Evolutionary conservation across 2,888 invertebrate species (phyloP).

Genomic region (Drosophila nr. perissopoda): DNA sequence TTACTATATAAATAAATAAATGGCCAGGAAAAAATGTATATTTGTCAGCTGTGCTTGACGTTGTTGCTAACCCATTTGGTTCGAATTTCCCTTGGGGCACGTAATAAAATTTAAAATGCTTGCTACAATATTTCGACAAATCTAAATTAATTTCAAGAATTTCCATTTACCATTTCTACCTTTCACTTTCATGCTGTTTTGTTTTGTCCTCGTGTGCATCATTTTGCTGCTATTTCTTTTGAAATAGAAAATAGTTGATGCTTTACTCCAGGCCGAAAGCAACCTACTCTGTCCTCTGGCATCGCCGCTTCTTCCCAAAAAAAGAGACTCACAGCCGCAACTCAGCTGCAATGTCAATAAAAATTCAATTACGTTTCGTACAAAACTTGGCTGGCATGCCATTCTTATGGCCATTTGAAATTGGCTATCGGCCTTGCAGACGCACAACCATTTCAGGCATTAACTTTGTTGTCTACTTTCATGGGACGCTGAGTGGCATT

Average conservation of each 20-base stretch:
- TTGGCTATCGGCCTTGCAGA: constrained; percentile 54
- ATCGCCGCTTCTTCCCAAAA: not conserved
- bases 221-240: constrained; percentile 28
- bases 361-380: constrained; percentile 74
- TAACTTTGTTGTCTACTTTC: constrained; percentile 61
- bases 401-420: constrained; percentile 72
- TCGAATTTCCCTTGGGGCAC: not conserved
- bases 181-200: constrained; percentile 9
- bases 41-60: not conserved
- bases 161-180: constrained; percentile 24
- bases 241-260: constrained; percentile 55
- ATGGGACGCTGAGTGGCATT: constrained; percentile 48
- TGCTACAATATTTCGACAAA: constrained; percentile 23
- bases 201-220: constrained; percentile 21
- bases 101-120: constrained; percentile 11
- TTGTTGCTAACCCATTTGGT: constrained; percentile 5
- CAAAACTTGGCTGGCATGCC: constrained; percentile 58
- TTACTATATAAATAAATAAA: not conserved
- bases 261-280: constrained; percentile 31
- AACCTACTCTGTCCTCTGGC: not conserved
- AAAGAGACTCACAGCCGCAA: constrained; percentile 14
- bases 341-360: constrained; percentile 73
- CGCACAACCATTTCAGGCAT: constrained; percentile 58
- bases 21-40: not conserved
- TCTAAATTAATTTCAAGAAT: constrained; percentile 60